A percentile compares a stretch with the other conserved stretches of the same genome.
These are phyloP conservation scores for Chiloscyllium plagiosum DNA, from an alignment of 2,113 vertebrate species.

Conservation along the genomic window DNA sequence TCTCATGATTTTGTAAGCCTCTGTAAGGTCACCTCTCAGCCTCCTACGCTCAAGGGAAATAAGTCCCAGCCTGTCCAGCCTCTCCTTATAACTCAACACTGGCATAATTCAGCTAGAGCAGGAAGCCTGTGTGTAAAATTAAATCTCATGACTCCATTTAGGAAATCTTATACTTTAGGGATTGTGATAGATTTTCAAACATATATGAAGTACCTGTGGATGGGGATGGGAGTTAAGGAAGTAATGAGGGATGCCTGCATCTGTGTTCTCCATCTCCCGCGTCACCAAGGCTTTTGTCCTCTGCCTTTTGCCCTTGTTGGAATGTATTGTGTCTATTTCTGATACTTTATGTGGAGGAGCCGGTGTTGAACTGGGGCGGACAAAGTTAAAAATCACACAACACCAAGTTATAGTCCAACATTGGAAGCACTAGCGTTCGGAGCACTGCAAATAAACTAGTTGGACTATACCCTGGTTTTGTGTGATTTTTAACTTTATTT, in stretches of 20 bases:
- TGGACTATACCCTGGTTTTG: too few species aligned
- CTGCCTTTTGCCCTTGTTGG: neutral
- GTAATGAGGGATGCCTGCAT: neutral
- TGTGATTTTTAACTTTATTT: too few species aligned
- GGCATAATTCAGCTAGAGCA: neutral
- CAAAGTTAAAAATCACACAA: too few species aligned
- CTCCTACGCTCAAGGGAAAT: too few species aligned
- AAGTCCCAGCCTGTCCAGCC: too few species aligned
- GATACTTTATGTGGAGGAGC: neutral
- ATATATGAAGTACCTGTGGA: neutral
- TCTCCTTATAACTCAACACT: neutral
- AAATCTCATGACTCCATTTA: neutral
- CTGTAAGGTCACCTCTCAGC: too few species aligned
- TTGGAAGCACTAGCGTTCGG: too few species aligned
- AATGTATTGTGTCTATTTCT: neutral
- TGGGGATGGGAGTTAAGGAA: neutral
- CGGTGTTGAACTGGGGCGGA: too few species aligned
- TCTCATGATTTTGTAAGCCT: too few species aligned
- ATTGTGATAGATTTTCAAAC: neutral
- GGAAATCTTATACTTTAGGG: neutral
- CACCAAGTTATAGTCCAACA: too few species aligned
- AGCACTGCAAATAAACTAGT: too few species aligned
- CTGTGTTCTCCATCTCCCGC: neutral
- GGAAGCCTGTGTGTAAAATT: neutral
- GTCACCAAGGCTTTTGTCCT: neutral